These are phyloP conservation scores for Harpalus rubripes DNA, from an alignment of 2,888 invertebrate species.

Conservation along the genomic window DNA sequence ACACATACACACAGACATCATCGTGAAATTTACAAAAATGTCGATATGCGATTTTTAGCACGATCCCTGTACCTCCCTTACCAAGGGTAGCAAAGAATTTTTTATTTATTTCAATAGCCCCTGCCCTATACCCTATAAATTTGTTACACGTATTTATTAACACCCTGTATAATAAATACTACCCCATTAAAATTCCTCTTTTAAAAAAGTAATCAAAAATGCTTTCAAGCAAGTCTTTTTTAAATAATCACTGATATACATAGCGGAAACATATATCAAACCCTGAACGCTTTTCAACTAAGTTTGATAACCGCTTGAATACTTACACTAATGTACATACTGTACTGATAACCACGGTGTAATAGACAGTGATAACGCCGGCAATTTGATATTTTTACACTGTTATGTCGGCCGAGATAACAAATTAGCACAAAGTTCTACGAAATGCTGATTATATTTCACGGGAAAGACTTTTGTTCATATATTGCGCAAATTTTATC, in stretches of 20 bases:
- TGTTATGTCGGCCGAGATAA: not conserved
- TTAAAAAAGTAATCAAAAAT: not conserved
- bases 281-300: not conserved
- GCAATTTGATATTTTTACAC: constrained; percentile 15
- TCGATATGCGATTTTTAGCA: too few relatives aligned
- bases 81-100: too few relatives aligned
- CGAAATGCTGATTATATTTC: not conserved
- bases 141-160: too few relatives aligned
- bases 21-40: too few relatives aligned
- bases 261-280: constrained; percentile 51
- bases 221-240: constrained; percentile 37
- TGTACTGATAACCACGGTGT: constrained; percentile 9
- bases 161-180: not conserved
- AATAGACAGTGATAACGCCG: constrained; percentile 17
- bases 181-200: not conserved
- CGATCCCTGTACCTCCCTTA: too few relatives aligned
- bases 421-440: constrained; percentile 22
- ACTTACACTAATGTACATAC: constrained; percentile 13
- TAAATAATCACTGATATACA: constrained; percentile 29
- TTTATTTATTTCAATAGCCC: too few relatives aligned
- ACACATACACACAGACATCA: too few relatives aligned
- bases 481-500: too few relatives aligned
- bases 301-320: constrained; percentile 20
- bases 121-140: too few relatives aligned
- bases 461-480: not conserved